Base-by-base conservation (phyloP, 2,113 vertebrate species). In the Melospiza georgiana region DNA sequence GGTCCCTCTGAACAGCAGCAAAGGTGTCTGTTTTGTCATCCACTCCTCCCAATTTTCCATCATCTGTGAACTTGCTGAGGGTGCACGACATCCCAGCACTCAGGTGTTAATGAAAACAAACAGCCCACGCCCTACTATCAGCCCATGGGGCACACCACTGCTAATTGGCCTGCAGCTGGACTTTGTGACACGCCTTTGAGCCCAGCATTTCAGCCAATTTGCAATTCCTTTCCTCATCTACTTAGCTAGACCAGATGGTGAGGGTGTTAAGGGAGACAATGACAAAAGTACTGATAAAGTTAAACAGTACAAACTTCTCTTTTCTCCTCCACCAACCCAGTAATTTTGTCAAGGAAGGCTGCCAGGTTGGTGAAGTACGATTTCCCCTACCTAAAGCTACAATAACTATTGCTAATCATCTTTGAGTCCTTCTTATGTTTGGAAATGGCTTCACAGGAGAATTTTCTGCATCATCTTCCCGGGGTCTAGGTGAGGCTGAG, bases 171-270 rank as follows among this genome's bases (percentile, higher is more conserved):
- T 65, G 62, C 19, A 52, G 69, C 27, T 68, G 66, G 57, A 41
- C 30, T 84, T 71, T 1, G 33, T 28, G 44, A 55, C 37, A 75
- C 6, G 3, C 5, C 39, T 75, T 11, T 15, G 17, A 91, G 55
- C 8, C 18, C 31, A 49, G 28, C 54, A 58, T 31, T 78, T 44
- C 75, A 85, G 67, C 1, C 67, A 28, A 19, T 28, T 18, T 83
- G 54, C 58, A 69, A 27, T 30, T 20, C 12, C 77, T 48, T 35
- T 63, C 52, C 24, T n/a, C 39, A 13, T 16, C 79, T 43, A 28
- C 16, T 82, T 44, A 52, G 5, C 43, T 23, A 79, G 41, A 66
- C 24, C 7, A 4, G 5, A 48, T 1, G 0, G 16, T 13, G 0
- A 81, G 13, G 5, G 37, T 14, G 21, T 62, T 82, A 84, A 14